Evolutionary conservation across 1,140 invertebrate genomes (phyloP).

Genomic region (Macrocentrus cingulum): DNA sequence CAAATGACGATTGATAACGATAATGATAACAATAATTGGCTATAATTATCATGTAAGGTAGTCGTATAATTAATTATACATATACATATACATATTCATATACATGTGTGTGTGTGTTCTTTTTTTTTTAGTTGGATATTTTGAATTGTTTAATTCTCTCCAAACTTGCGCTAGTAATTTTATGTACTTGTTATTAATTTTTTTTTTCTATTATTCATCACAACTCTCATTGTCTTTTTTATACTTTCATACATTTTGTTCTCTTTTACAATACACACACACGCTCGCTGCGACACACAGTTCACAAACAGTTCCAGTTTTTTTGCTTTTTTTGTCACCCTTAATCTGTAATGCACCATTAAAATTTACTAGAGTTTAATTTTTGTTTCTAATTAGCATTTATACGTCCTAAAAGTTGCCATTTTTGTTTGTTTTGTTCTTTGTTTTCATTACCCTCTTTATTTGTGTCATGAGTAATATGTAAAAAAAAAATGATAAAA

Average conservation of each 20-base stretch:
- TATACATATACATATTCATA: slow-evolving; percentile 52
- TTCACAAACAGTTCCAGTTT: slow-evolving; percentile 20
- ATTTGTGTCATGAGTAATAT: too few relatives aligned
- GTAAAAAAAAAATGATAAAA: too few relatives aligned
- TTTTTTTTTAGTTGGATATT: slow-evolving; percentile 39
- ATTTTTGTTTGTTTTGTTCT: too few relatives aligned
- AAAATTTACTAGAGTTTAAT: not conserved
- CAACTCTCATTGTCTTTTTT: slow-evolving; percentile 10
- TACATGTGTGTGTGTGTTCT: slow-evolving; percentile 38
- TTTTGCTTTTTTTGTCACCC: too few relatives aligned
- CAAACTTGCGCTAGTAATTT: slow-evolving; percentile 12
- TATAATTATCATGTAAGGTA: slow-evolving; percentile 45
- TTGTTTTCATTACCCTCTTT: too few relatives aligned
- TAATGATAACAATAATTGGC: slow-evolving; percentile 48
- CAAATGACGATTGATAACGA: slow-evolving; percentile 29
- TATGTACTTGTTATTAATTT: too few relatives aligned
- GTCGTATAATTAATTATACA: slow-evolving; percentile 49
- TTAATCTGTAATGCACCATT: slow-evolving; percentile 18
- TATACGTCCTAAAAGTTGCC: too few relatives aligned
- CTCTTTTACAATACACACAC: slow-evolving; percentile 25
- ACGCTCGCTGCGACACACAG: slow-evolving; percentile 7
- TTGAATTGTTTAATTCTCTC: slow-evolving; percentile 4
- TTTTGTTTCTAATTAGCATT: too few relatives aligned
- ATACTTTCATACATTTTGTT: slow-evolving; percentile 8
- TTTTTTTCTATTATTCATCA: not conserved